Conservation (phyloP, 2,113 vertebrate species). For the Gnathonemus echidnorhynchus region DNA sequence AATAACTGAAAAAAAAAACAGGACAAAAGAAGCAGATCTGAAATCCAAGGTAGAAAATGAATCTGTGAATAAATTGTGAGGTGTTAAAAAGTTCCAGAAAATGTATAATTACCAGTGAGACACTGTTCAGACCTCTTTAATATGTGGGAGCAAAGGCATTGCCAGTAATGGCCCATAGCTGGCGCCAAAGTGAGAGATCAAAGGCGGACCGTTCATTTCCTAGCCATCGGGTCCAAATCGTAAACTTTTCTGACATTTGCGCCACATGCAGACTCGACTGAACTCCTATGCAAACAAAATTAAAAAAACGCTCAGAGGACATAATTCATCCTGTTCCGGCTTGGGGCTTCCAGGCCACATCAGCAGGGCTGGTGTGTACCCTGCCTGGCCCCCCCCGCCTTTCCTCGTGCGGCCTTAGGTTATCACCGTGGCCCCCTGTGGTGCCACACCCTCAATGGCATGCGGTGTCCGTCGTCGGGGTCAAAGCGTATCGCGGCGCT, state of each 20-base stretch:
- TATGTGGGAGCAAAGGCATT: not conserved
- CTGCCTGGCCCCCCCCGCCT: conserved; percentile 26
- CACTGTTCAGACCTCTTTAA: not conserved
- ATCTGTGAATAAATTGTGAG: not conserved
- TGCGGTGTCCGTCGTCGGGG: conserved; percentile 19
- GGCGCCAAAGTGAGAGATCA: not conserved
- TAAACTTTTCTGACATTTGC: conserved; percentile 15
- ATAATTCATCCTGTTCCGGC: not conserved
- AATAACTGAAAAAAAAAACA: not conserved
- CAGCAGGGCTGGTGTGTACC: conserved; percentile 19
- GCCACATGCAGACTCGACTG: conserved; percentile 21
- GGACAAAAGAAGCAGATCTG: not conserved
- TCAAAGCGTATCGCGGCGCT: conserved; percentile 28
- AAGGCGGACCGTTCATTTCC: not conserved
- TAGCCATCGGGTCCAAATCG: not conserved
- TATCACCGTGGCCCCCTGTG: conserved; percentile 34
- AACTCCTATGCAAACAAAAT: conserved; percentile 33
- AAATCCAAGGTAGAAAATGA: not conserved
- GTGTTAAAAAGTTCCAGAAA: not conserved
- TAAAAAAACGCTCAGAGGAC: conserved; percentile 11
- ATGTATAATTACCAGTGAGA: not conserved
- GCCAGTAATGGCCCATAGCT: not conserved
- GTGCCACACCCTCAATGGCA: conserved; percentile 28
- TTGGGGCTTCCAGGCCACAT: not conserved
- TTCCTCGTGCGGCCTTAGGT: conserved; percentile 33